Base-by-base conservation (phyloP, 2,888 invertebrate genomes). In the Drosophila incognita region DNA sequence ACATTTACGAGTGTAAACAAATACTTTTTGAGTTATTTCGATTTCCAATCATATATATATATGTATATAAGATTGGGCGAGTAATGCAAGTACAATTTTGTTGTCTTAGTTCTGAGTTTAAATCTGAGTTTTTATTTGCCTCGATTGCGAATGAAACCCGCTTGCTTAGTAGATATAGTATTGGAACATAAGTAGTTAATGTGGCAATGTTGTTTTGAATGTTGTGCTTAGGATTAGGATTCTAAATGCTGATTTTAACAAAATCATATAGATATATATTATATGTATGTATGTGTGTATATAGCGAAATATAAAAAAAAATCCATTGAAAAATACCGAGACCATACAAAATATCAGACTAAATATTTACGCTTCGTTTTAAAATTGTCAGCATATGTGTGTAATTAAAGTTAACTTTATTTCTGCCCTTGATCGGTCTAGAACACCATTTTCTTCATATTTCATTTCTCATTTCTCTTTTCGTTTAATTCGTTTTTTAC, bases 121-220 rank as follows among this genome's bases (percentile, higher is more conserved):
- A 35, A 36, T 38, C 46, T 33, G 72, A 63, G 49, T 62, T 62
- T 70, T 69, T 71, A 36, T 68, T 63, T 63, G 59, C 59, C 46
- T 75, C 61, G 74, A 76, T 76, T 58, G 60, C 72, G 69, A 74
- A 70, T 87, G 85, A 85, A 85, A 89, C 85, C 85, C 85, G 85
- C 85, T 70, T 64, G 51, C 49, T 69, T 59, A 65, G 64, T 59
- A 65, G 64, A 64, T 58, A 64, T 58, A 65, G 61, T 66, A 66
- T 60, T 60, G 46, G 40, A 69, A 69, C 71, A 35, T 53, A 56
- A 38, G 5, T 21, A 36, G 46, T 68, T 38, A 48, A 27, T 53
- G 53, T 38, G 40, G 15, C 40, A 48, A 54, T 66, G 64, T 73
- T 27, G 18, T 63, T 64, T 18, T 54, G 21, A 33, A 51, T 48